Evolutionary conservation across 2,797 vertebrate species (phyloP), one percentile per base, ranked within the genome.

Genomic region (Mormyrops attenuatus): DNA sequence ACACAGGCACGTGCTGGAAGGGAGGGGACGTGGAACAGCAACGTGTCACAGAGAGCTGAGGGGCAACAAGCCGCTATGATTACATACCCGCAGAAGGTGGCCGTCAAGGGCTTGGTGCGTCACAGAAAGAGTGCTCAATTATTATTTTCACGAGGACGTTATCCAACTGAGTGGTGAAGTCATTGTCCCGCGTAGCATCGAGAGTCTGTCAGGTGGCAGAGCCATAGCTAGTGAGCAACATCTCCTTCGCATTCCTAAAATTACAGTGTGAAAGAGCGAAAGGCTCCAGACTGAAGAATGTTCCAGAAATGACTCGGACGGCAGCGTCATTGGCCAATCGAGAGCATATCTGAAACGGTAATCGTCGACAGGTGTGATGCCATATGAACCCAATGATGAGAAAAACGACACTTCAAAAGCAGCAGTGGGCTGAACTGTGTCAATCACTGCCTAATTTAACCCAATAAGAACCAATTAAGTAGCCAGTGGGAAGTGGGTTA

Each of bases 401-500:
- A 80, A 80, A 80, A 85, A 52, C 20, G 82, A 85, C 0, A 9
- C 47, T 52, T 49, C n/a, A 22, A 13, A 49, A 49, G 47, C 22
- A 52, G 82, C 47, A n/a, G 47, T 44, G 82, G 47, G n/a, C 82
- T 50, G 82, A 20, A 85, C 41, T 49, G 8, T 50, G 82, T 85
- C 82, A 85, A 52, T 85, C 82, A 85, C 82, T 85, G 47, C 82
- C 47, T 49, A 85, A 44, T 85, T 85, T 52, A 85, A 85, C 82
- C 82, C 82, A 85, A 49, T 52, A 49, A 52, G 47, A 50, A 85
- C 82, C 82, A 85, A 85, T 49, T 49, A 49, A 52, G 44, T 85
- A 26, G 47, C 44, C 82, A 85, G 47, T 85, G 44, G 82, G 82
- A 80, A 85, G 82, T 85, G 82, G 47, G 47, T 85, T 49, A 85